A percentile compares a stretch with the other conserved stretches of the same genome.
Evolutionary conservation across 2,113 vertebrate species (phyloP).

Genomic region (Cisticola juncidis): DNA sequence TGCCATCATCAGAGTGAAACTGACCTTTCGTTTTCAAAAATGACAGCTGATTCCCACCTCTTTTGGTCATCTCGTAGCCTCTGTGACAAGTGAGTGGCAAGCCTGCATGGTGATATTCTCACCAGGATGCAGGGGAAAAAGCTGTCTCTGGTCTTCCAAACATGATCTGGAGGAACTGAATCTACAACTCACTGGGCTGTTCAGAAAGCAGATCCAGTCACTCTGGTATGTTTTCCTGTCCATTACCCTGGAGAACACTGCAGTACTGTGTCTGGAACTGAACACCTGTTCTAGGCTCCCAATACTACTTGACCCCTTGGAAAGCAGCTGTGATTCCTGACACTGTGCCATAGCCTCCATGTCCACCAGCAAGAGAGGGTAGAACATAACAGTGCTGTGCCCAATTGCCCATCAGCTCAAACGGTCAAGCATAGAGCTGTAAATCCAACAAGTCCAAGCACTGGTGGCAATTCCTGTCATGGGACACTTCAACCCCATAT

Average conservation of each 20-base stretch:
- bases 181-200: neutral
- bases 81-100: neutral
- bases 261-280: neutral
- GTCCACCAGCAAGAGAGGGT: neutral
- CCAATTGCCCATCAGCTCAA: neutral
- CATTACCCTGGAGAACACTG: neutral
- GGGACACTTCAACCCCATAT: neutral
- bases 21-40: neutral
- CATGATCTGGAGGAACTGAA: neutral
- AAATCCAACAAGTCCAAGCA: neutral
- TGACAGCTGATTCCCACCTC: neutral
- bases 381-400: neutral
- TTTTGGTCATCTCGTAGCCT: neutral
- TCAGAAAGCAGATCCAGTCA: neutral
- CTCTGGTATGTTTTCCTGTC: neutral
- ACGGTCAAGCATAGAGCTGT: neutral
- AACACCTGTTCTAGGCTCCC: neutral
- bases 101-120: neutral
- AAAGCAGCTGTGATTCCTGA: neutral
- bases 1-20: neutral
- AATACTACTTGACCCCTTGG: neutral
- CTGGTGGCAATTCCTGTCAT: neutral
- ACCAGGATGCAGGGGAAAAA: neutral
- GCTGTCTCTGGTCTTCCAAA: neutral
- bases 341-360: fast-evolving